Base-by-base conservation (phyloP, 2,888 invertebrate species). In the Sericinus montela region DNA sequence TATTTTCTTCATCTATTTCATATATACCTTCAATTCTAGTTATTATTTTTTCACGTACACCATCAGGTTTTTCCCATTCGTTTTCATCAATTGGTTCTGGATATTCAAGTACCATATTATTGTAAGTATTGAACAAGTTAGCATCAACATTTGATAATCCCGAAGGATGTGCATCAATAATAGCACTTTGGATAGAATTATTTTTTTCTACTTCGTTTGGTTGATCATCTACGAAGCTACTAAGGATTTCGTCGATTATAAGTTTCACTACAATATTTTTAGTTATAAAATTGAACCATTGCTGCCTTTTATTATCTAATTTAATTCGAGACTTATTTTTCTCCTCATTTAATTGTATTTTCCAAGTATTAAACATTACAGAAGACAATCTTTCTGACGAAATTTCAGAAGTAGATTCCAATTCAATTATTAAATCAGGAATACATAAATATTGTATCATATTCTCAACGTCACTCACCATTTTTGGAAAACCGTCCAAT, bases 401-500 rank as follows among this genome's bases (percentile, higher is more conserved):
- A 25, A 56, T 68, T 44, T 85, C 84, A 5, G 63, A 54, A 59
- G 62, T 72, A 28, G 76, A 73, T 53, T 81, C 75, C 52, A 92
- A 63, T 65, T 90, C 85, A 36, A 93, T 69, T 7, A 92, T 67
- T 45, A 91, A 59, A 67, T 93, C 92, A 0, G 93, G 93, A 43
- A 92, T 82, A 29, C 87, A 80, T 62, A 71, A 86, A 57, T 78
- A 71, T 16, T 80, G 61, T 4, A 80, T 51, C 84, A 92, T 90
- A 32, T 86, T 79, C 54, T 90, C 82, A 2, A 91, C 65, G 67
- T 93, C 93, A 41, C 75, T 71, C 5, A 84, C 67, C 50, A 90
- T 69, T 66, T 82, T 90, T 7, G 93, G 93, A 74, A 91, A 93
- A 44, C 91, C 91, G 67, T 92, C 92, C 32, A 93, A 65, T 34